Evolutionary conservation across 2,797 vertebrate species (phyloP).

Genomic region (Anomalospiza imberbis): DNA sequence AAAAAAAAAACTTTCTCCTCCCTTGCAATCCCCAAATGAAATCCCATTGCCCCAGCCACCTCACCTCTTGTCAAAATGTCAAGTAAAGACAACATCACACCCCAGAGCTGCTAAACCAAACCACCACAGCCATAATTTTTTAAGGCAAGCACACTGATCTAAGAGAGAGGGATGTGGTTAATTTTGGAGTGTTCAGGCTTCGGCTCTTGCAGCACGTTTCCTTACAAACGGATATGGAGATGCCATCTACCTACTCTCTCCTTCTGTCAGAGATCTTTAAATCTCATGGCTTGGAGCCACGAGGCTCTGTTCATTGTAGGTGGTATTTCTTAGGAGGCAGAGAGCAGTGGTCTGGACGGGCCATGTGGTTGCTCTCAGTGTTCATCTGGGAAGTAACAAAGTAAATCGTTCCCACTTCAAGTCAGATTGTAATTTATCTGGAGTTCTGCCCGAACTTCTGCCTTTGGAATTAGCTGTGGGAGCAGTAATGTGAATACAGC

Average conservation of each 20-base stretch:
- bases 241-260: not conserved
- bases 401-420: not conserved
- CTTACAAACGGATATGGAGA: not conserved
- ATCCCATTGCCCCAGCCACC: not conserved
- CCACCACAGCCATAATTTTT: not conserved
- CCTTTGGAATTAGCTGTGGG: not conserved
- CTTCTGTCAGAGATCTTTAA: not conserved
- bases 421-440: not conserved
- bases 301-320: not conserved
- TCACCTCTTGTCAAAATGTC: conserved; percentile 30
- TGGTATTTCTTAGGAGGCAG: not conserved
- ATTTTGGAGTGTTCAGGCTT: not conserved
- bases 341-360: not conserved
- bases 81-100: conserved; percentile 29
- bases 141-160: not conserved
- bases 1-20: not conserved
- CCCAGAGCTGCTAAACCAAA: not conserved
- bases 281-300: not conserved
- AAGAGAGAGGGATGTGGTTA: not conserved
- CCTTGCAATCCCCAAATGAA: conserved; percentile 6
- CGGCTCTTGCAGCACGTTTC: not conserved
- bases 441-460: not conserved
- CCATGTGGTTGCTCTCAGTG: not conserved
- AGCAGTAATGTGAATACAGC: not conserved
- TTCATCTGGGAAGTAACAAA: not conserved